Evolutionary conservation across 2,888 invertebrate genomes (phyloP).

Genomic region (Tachina fera): DNA sequence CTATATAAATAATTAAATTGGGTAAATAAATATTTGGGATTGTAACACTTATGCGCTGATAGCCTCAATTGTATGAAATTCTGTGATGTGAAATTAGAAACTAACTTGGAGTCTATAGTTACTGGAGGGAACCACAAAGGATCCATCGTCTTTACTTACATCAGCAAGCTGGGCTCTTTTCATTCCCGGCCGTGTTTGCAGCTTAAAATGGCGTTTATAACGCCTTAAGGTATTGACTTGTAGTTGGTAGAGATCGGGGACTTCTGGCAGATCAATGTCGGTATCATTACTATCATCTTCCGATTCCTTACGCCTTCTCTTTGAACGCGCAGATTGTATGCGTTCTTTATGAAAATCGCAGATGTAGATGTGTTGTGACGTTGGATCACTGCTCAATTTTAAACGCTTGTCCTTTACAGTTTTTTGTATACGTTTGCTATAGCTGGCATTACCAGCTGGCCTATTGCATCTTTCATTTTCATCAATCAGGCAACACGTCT

Average conservation of each 20-base stretch:
- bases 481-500: constrained; percentile 96
- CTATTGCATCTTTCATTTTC: constrained; percentile 93
- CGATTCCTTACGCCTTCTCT: constrained; percentile 95
- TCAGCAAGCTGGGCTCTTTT: constrained; percentile 98
- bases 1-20: too few relatives aligned
- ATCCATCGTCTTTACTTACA: constrained; percentile 85
- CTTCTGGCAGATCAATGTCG: constrained; percentile 95
- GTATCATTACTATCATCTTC: constrained; percentile 97
- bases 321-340: constrained; percentile 97
- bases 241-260: constrained; percentile 94
- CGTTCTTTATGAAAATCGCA: constrained; percentile 98
- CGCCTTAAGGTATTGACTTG: constrained; percentile 96
- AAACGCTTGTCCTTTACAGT: constrained; percentile 95
- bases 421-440: constrained; percentile 98
- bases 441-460: constrained; percentile 91
- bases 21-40: too few relatives aligned
- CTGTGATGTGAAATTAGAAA: too few relatives aligned
- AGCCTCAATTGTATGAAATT: too few relatives aligned
- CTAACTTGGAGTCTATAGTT: too few relatives aligned
- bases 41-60: too few relatives aligned
- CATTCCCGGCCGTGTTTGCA: constrained; percentile 94
- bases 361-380: constrained; percentile 96
- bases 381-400: constrained; percentile 92
- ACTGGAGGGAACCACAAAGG: too few relatives aligned
- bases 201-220: constrained; percentile 97